Evolutionary conservation across 2,888 invertebrate species (phyloP), one percentile per base, ranked within the genome.

Genomic region (Deilephila porcellus): DNA sequence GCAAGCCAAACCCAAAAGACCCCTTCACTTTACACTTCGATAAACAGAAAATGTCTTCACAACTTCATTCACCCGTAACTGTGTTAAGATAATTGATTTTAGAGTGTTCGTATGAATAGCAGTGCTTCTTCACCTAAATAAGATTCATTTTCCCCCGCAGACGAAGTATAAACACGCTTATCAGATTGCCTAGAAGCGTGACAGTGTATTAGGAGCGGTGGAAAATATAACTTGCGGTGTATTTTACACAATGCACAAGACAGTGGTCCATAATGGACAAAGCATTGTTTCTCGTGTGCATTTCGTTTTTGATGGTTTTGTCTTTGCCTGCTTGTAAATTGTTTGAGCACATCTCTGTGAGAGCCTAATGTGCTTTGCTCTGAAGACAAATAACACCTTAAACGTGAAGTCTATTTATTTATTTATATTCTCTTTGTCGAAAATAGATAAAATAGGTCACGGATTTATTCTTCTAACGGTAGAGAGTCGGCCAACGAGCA

Each of bases 21-120:
- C 78, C 76, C 78, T 77, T 79, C 77, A 60, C 73, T 77, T 56
- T 76, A 78, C 78, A 79, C 78, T 82, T 77, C 78, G 80, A 80
- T 82, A 80, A 78, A 84, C 79, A 78, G 80, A 79, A 82, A 84
- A 82, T 80, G 75, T 79, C 80, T 80, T 84, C 78, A 72, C 76
- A 77, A 79, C 77, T 81, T 74, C 77, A 81, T 81, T 80, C 76
- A 79, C 53, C 75, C 78, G 74, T 80, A 80, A 82, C 79, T 75
- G 76, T 74, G 79, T 77, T 79, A 77, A 74, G 75, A 76, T 81
- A 82, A 84, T 82, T 82, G 79, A 80, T 81, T 81, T 78, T 76
- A 75, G 76, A 80, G 67, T 71, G 59, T 74, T 74, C 73, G 70
- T 74, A 37, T 72, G 71, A 73, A 73, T 64, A 74, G 71, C 63